These are phyloP conservation scores for Callipepla squamata DNA, from an alignment of 2,113 vertebrate genomes.

Conservation along the genomic window DNA sequence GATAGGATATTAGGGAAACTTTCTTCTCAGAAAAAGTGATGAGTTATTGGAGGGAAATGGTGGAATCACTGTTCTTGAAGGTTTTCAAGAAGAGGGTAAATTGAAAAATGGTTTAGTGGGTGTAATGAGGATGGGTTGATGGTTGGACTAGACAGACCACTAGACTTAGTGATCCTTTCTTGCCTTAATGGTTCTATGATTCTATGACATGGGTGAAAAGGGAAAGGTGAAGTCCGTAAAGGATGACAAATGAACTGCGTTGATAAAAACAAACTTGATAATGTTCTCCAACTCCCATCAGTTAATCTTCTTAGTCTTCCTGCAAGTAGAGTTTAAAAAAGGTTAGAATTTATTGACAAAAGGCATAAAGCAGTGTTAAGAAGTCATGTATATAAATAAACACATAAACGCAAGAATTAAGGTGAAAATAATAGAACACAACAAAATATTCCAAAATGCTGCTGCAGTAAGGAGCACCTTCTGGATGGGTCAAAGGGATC, in stretches of 20 bases:
- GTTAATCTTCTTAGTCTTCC: neutral
- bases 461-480: neutral
- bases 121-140: too few relatives aligned
- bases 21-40: too few relatives aligned
- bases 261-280: neutral
- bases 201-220: neutral
- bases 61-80: too few relatives aligned
- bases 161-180: too few relatives aligned
- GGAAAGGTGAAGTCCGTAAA: neutral
- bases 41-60: too few relatives aligned
- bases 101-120: too few relatives aligned
- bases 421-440: neutral
- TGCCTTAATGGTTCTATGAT: too few relatives aligned
- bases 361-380: neutral
- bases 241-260: neutral
- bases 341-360: neutral
- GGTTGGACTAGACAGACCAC: too few relatives aligned
- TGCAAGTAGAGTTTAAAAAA: neutral
- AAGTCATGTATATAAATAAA: neutral
- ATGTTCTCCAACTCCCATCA: neutral
- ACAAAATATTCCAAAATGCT: neutral
- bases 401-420: rapidly evolving
- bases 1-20: too few relatives aligned
- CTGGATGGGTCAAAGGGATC: neutral
- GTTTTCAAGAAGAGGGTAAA: too few relatives aligned